phyloP scores from a whole-genome alignment of 2,888 invertebrate species.

The Eurois occulta region DNA sequence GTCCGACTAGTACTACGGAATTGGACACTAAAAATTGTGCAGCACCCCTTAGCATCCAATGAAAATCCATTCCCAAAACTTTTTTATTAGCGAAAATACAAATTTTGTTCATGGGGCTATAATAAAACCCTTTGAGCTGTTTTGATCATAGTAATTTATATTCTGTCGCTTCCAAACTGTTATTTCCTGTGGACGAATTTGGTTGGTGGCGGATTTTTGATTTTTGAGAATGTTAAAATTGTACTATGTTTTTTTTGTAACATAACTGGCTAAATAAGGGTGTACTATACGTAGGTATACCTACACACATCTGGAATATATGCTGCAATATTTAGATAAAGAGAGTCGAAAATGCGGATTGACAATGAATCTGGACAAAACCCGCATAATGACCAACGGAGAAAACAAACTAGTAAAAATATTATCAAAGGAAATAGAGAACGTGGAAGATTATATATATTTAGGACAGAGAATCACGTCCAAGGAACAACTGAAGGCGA shows the following conservation, averaged over 20 bases:
- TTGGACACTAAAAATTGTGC: background rate
- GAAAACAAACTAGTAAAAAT: too few relatives aligned
- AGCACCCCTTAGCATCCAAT: constrained; percentile 24
- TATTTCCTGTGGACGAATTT: constrained; percentile 13
- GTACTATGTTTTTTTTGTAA: background rate
- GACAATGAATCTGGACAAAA: too few relatives aligned
- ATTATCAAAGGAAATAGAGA: too few relatives aligned
- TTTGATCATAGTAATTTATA: constrained; percentile 25
- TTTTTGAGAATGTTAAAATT: background rate
- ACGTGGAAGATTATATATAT: too few relatives aligned
- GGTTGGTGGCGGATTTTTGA: background rate
- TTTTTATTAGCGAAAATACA: constrained; percentile 48
- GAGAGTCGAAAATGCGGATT: too few relatives aligned
- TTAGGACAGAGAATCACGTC: too few relatives aligned
- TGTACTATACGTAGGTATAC: background rate
- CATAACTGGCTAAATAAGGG: background rate
- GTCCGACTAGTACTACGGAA: background rate
- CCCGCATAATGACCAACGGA: too few relatives aligned
- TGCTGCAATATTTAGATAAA: too few relatives aligned
- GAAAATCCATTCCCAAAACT: constrained; percentile 49
- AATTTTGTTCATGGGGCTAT: constrained; percentile 44
- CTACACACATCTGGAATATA: too few relatives aligned
- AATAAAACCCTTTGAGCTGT: constrained; percentile 31
- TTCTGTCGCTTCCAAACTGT: constrained; percentile 7
- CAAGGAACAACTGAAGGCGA: too few relatives aligned